These are phyloP conservation scores for Azemiops feae DNA, from an alignment of 2,113 vertebrate species.

Conservation along the genomic window DNA sequence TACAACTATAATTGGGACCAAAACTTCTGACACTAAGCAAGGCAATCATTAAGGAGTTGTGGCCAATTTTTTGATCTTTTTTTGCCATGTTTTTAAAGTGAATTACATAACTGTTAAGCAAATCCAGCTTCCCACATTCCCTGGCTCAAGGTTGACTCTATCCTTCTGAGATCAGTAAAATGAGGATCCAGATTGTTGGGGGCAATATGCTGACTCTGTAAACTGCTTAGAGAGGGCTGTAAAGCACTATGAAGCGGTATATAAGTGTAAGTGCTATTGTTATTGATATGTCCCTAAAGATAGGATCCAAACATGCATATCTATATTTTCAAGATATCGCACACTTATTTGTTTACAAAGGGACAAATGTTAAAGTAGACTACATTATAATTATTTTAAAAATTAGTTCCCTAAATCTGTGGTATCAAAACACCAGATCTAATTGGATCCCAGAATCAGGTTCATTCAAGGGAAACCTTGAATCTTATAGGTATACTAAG, in stretches of 20 bases:
- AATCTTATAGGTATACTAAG: not conserved
- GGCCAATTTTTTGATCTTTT: too few relatives aligned
- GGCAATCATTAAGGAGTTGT: too few relatives aligned
- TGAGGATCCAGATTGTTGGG: not conserved
- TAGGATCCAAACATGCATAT: not conserved
- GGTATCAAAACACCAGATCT: not conserved
- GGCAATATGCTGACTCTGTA: not conserved
- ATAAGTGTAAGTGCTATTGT: not conserved
- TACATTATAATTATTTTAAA: not conserved
- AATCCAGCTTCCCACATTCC: too few relatives aligned
- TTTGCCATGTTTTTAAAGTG: too few relatives aligned
- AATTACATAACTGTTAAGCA: too few relatives aligned
- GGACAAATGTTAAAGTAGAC: not conserved
- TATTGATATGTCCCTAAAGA: not conserved
- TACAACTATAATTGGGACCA: too few relatives aligned
- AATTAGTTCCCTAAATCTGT: not conserved
- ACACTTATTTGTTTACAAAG: not conserved
- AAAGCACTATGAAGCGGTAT: too few relatives aligned
- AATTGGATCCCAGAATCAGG: not conserved
- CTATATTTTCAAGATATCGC: not conserved
- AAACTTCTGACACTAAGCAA: too few relatives aligned
- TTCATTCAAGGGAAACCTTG: not conserved
- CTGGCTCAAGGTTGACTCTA: not conserved
- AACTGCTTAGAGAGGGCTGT: not conserved
- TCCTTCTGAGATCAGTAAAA: not conserved